These are phyloP conservation scores for Scyliorhinus canicula DNA, from an alignment of 2,797 vertebrate species.

Conservation along the genomic window DNA sequence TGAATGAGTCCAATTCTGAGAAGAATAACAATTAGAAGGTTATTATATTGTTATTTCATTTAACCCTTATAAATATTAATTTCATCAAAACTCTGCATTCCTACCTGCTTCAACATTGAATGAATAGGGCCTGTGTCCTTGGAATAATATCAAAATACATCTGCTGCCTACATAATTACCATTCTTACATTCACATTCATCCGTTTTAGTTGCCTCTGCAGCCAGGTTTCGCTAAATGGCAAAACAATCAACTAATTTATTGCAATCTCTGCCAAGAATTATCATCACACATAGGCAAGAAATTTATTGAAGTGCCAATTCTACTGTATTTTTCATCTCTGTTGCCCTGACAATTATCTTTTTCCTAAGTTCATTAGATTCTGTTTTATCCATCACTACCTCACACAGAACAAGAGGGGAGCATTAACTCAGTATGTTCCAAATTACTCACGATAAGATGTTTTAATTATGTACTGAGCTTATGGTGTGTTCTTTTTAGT, in stretches of 20 bases:
- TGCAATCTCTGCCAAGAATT: neutral
- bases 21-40: conserved; percentile 8
- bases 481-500: neutral
- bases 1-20: neutral
- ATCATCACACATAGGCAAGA: neutral
- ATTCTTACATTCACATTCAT: neutral
- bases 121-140: neutral
- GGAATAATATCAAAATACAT: neutral
- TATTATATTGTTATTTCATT: neutral
- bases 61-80: neutral
- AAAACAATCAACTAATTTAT: neutral
- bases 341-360: conserved; percentile 18
- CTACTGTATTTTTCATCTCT: neutral
- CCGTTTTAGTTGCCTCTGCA: neutral
- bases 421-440: neutral
- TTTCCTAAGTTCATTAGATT: neutral
- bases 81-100: neutral
- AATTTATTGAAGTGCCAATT: neutral
- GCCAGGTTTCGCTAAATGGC: neutral
- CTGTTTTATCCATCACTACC: conserved; percentile 26
- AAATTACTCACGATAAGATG: neutral
- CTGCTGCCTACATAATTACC: neutral
- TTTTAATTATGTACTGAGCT: neutral
- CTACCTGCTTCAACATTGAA: conserved; percentile 18
- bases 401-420: neutral